A percentile compares a stretch with the other conserved stretches of the same genome.
These are phyloP conservation scores for Oryzias curvinotus DNA, from an alignment of 2,113 vertebrate genomes.

Conservation along the genomic window DNA sequence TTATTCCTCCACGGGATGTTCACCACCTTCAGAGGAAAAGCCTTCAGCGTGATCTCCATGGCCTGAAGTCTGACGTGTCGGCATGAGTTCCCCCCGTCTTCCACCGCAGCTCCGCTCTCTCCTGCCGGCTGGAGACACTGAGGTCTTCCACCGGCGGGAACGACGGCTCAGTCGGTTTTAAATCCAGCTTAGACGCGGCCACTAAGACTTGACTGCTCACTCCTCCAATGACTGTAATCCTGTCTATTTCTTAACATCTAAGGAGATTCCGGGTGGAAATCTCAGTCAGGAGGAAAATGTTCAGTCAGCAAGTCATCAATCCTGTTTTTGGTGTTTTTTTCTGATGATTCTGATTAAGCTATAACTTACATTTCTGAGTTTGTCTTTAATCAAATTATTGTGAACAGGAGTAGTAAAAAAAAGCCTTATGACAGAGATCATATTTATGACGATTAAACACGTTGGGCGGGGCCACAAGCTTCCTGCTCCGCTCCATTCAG, in stretches of 20 bases:
- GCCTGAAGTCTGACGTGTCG: constrained; percentile 37
- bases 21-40: constrained; percentile 72
- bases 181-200: constrained; percentile 70
- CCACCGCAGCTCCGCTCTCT: constrained; percentile 20
- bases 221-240: constrained; percentile 65
- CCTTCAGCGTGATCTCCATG: constrained; percentile 77
- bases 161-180: constrained; percentile 41
- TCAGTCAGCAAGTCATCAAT: constrained; percentile 1
- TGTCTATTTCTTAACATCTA: constrained; percentile 56
- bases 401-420: no score
- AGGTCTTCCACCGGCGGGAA: constrained; percentile 18
- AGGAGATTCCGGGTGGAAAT: constrained; percentile 55
- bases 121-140: constrained; percentile 30
- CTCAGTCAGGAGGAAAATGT: constrained; percentile 23
- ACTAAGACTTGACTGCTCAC: constrained; percentile 54
- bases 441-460: no score
- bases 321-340: no score
- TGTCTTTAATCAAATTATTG: no score
- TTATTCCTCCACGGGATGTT: constrained; percentile 87
- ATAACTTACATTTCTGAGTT: no score
- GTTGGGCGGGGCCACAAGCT: no score
- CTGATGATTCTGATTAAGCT: no score
- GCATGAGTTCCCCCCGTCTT: constrained; percentile 41
- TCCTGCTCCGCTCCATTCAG: no score
- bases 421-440: no score